A percentile compares a stretch with the other conserved stretches of the same genome.
Conservation (phyloP, 1,140 invertebrate genomes). For the Leptinotarsa texana region DNA sequence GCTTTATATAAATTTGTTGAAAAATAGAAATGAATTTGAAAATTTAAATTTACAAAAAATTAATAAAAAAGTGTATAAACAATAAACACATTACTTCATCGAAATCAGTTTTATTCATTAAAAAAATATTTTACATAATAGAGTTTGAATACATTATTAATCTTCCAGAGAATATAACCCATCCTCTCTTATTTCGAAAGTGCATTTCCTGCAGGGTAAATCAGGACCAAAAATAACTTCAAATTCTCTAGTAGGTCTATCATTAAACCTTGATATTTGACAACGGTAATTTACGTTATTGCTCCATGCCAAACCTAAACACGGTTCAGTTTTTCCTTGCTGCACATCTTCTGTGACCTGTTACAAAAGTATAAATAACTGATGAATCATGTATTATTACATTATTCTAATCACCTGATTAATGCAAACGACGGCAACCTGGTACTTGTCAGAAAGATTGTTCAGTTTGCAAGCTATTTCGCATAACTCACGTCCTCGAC, state of each 20-base stretch:
- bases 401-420: conserved; percentile 67
- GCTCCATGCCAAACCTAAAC: conserved; percentile 70
- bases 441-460: conserved; percentile 60
- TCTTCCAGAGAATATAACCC: conserved; percentile 20
- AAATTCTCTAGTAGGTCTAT: conserved; percentile 45
- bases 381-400: too few species aligned
- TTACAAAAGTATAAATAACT: conserved; percentile 24
- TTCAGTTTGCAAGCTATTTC: conserved; percentile 63
- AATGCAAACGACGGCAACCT: conserved; percentile 68
- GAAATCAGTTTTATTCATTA: too few species aligned
- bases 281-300: conserved; percentile 70
- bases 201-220: conserved; percentile 49
- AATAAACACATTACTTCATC: too few species aligned
- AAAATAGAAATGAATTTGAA: too few species aligned
- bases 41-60: too few species aligned
- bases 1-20: too few species aligned
- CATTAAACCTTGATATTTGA: conserved; percentile 57
- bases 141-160: neutral
- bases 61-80: too few species aligned
- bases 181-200: conserved; percentile 51
- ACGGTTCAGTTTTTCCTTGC: conserved; percentile 56
- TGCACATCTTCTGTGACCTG: conserved; percentile 52
- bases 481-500: conserved; percentile 59
- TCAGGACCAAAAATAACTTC: conserved; percentile 57
- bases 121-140: too few species aligned